Percentiles rank a stretch among this genome's conserved stretches.
These are phyloP conservation scores for Ferdinandea cuprea DNA, from an alignment of 2,888 invertebrate genomes.

Conservation along the genomic window DNA sequence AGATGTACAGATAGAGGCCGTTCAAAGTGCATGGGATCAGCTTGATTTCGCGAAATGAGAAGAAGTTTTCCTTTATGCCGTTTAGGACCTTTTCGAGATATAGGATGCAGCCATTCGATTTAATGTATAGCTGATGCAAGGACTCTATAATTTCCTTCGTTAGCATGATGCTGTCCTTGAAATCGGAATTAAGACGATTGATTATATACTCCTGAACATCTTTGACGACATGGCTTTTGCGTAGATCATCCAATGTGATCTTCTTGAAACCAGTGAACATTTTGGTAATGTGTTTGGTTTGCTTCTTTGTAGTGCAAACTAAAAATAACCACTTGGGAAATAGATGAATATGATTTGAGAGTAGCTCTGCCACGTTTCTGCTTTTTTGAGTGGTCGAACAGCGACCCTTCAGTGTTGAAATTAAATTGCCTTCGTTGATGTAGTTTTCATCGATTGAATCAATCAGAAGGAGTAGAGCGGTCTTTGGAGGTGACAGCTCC, in stretches of 20 bases:
- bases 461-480: conserved; percentile 92
- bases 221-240: conserved; percentile 94
- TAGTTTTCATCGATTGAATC: conserved; percentile 95
- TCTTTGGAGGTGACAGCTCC: conserved; percentile 93
- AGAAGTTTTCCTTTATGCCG: conserved; percentile 96
- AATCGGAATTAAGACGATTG: conserved; percentile 94
- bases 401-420: conserved; percentile 84
- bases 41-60: conserved; percentile 94
- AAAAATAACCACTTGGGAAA: conserved; percentile 97
- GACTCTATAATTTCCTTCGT: conserved; percentile 96
- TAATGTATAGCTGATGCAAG: conserved; percentile 96
- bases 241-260: conserved; percentile 94
- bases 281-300: conserved; percentile 91
- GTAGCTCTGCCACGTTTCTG: conserved; percentile 90
- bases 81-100: conserved; percentile 95
- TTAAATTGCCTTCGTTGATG: conserved; percentile 84
- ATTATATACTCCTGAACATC: conserved; percentile 98
- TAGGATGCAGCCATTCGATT: conserved; percentile 96
- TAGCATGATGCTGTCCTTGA: conserved; percentile 92
- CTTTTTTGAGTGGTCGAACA: conserved; percentile 83
- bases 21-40: conserved; percentile 98
- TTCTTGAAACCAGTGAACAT: conserved; percentile 95
- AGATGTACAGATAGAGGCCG: conserved; percentile 96
- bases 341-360: conserved; percentile 94
- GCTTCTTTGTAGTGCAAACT: conserved; percentile 93